Conservation (phyloP, 2,888 invertebrate genomes). For the Blera fallax region DNA sequence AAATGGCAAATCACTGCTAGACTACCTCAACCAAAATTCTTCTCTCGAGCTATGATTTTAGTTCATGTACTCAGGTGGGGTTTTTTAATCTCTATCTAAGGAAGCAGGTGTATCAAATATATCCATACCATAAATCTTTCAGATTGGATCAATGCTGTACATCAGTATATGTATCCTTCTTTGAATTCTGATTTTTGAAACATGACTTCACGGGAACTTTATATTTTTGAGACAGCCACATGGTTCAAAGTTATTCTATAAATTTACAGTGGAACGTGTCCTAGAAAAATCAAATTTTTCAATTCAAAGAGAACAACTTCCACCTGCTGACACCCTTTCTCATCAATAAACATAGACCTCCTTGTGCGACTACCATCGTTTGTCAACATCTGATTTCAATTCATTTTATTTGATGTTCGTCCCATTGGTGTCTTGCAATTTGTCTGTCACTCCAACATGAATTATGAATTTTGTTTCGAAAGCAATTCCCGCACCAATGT, state of each 20-base stretch:
- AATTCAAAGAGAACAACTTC: not conserved
- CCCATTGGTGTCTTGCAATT: constrained; percentile 62
- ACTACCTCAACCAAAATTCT: no score
- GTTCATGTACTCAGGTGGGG: no score
- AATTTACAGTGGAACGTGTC: not conserved
- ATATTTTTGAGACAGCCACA: not conserved
- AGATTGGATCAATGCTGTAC: not conserved
- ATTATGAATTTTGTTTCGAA: constrained; percentile 53
- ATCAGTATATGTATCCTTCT: not conserved
- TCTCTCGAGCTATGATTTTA: no score
- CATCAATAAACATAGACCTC: not conserved
- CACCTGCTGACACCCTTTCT: not conserved
- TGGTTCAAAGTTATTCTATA: not conserved
- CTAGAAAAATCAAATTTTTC: not conserved
- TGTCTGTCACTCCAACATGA: constrained; percentile 64
- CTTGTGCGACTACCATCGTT: constrained; percentile 32
- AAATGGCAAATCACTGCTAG: no score
- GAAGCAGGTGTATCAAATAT: no score
- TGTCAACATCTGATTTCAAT: constrained; percentile 64
- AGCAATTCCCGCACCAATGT: constrained; percentile 22
- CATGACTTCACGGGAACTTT: not conserved
- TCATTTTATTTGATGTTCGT: constrained; percentile 54
- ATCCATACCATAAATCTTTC: not conserved
- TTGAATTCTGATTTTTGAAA: not conserved
- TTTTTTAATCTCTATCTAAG: no score